phyloP scores from a whole-genome alignment of 1,140 invertebrate genomes.

The Apocrypta bakeri region DNA sequence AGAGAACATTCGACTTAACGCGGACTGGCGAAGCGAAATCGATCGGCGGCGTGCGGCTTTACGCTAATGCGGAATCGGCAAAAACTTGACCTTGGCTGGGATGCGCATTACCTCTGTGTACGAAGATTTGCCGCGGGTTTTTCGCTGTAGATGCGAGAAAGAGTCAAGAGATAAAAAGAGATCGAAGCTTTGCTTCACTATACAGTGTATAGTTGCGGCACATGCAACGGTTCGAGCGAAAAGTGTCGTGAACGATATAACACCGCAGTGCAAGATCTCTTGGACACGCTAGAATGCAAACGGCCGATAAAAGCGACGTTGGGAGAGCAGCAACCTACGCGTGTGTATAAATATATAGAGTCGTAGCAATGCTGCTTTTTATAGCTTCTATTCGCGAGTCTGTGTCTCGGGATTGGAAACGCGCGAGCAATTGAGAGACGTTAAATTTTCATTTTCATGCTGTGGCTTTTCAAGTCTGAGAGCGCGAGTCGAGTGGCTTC shows the following conservation, averaged over 20 bases:
- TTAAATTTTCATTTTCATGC: constrained; percentile 22
- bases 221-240: neutral
- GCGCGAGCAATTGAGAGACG: neutral
- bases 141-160: neutral
- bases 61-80: constrained; percentile 45
- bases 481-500: neutral
- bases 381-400: neutral
- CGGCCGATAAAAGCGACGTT: constrained; percentile 27
- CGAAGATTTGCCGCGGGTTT: neutral
- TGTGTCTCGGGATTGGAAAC: neutral
- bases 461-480: neutral
- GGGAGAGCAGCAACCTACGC: constrained; percentile 24
- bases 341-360: neutral
- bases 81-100: constrained; percentile 39
- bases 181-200: neutral
- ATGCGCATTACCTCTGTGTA: neutral
- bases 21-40: constrained; percentile 41
- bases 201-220: constrained; percentile 8
- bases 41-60: constrained; percentile 33
- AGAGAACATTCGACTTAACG: constrained; percentile 1
- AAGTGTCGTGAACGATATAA: neutral
- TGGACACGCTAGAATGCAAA: constrained; percentile 42
- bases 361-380: no score
- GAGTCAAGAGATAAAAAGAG: no score
- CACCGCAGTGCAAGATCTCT: constrained; percentile 11